Conservation (phyloP, 1,140 invertebrate species). For the Watersipora subatra region DNA sequence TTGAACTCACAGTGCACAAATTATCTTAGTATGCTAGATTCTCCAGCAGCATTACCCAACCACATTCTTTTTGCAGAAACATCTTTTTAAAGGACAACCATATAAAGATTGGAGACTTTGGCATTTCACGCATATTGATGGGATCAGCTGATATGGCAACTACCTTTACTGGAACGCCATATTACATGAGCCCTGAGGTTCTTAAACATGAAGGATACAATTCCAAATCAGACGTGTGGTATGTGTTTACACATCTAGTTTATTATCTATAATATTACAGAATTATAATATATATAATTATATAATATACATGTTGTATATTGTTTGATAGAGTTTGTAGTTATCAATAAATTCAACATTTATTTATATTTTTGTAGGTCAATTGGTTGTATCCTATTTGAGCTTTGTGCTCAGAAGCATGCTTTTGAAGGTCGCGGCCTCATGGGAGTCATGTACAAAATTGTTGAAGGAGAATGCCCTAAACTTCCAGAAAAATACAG, state of each 20-base stretch:
- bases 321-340: no score
- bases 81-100: conserved; percentile 37
- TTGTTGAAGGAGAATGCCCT: conserved; percentile 34
- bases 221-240: conserved; percentile 39
- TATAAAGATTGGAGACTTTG: conserved; percentile 40
- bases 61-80: conserved; percentile 35
- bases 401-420: conserved; percentile 33
- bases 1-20: no score
- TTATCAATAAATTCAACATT: no score
- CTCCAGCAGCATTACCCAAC: no score
- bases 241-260: conserved; percentile 7
- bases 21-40: no score
- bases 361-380: conserved; percentile 29
- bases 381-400: conserved; percentile 36
- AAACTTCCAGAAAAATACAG: conserved; percentile 30
- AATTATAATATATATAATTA: not conserved
- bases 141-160: conserved; percentile 34
- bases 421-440: conserved; percentile 36
- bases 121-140: conserved; percentile 37
- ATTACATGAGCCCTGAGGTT: conserved; percentile 41
- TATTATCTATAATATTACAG: no score
- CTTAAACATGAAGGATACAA: conserved; percentile 41
- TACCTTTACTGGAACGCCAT: conserved; percentile 38
- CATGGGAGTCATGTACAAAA: conserved; percentile 42
- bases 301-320: no score